A percentile compares a stretch with the other conserved stretches of the same genome.
Conservation (phyloP, 92 coral and sea anemone genomes). For the Epizoanthus fatuus region DNA sequence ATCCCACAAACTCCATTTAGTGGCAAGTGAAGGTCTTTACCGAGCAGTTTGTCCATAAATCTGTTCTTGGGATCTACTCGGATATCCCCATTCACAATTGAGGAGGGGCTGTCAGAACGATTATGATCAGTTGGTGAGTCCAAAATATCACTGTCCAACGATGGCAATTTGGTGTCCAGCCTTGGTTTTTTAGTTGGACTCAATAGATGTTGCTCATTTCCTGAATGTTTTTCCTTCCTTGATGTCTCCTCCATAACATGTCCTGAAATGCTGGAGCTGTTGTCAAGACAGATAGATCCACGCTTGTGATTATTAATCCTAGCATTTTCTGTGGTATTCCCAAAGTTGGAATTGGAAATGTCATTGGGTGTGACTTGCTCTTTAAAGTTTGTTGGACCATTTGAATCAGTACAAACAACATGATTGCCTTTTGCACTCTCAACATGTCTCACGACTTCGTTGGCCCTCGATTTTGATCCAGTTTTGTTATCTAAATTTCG, state of each 20-base stretch:
- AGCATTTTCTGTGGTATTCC: neutral
- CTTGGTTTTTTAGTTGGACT: constrained; percentile 72
- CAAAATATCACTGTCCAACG: constrained; percentile 63
- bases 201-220: constrained; percentile 37
- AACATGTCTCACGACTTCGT: neutral
- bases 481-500: neutral
- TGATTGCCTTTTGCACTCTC: constrained; percentile 33
- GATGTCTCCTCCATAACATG: neutral
- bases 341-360: constrained; percentile 15
- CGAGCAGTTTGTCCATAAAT: constrained; percentile 89
- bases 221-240: constrained; percentile 20
- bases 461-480: neutral
- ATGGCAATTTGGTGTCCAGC: constrained; percentile 58
- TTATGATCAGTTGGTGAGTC: constrained; percentile 65
- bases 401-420: neutral
- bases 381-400: constrained; percentile 29
- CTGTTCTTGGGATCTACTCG: constrained; percentile 80
- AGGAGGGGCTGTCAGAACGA: constrained; percentile 67
- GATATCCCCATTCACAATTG: constrained; percentile 89
- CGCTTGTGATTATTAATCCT: neutral
- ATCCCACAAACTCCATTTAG: constrained; percentile 93
- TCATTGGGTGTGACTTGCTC: constrained; percentile 15
- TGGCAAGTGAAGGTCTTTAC: constrained; percentile 85
- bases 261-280: constrained; percentile 11
- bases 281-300: constrained; percentile 12